Base-by-base conservation (phyloP, 2,888 invertebrate species). In the Eudemis profundana region DNA sequence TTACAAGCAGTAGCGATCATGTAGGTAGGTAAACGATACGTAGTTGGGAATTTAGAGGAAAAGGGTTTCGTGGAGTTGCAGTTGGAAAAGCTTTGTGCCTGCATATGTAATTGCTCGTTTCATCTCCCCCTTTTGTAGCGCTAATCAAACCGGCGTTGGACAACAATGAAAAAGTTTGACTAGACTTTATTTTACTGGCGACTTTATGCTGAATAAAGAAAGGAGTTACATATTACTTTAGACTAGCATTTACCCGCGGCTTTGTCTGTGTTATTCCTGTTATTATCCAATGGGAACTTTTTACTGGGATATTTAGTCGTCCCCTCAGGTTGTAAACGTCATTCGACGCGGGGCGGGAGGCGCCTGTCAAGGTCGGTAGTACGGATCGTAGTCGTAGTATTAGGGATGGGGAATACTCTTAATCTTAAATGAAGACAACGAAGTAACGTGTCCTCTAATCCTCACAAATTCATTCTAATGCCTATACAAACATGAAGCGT, bases 331-430 rank as follows among this genome's bases (percentile, higher is more conserved):
- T 64, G 23, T 64, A 64, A 64, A 64, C 2, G 27, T 21, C 40
- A 21, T 4, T 15, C 21, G 33, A 36, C 15, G 7, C 33, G 17
- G 50, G 57, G 57, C 33, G 23, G 38, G 44, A 12, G 21, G 42
- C 21, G 61, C 72, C 72, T 74, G 76, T 75, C 79, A 80, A 81
- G 79, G 78, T 80, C 79, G 70, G 7, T 56, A 61, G 57, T 50
- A 64, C 21, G 44, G 15, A 23, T 42, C 63, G 57, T 44, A 63
- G 47, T 23, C 14, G 47, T 23, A 47, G 49, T 44, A 42, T 10
- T 15, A 10, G 29, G 19, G 15, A 21, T 21, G 44, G 44, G 21
- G 40, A 40, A 17, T 17, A 10, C 12, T 8, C 8, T 5, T 1
- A 17, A 17, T 42, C 0, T 23, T 23, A 23, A 23, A 23, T 23